Percentiles rank a stretch among this genome's conserved stretches.
These are phyloP conservation scores for Enteromius treurensis DNA, from an alignment of 2,797 vertebrate genomes.

Conservation along the genomic window DNA sequence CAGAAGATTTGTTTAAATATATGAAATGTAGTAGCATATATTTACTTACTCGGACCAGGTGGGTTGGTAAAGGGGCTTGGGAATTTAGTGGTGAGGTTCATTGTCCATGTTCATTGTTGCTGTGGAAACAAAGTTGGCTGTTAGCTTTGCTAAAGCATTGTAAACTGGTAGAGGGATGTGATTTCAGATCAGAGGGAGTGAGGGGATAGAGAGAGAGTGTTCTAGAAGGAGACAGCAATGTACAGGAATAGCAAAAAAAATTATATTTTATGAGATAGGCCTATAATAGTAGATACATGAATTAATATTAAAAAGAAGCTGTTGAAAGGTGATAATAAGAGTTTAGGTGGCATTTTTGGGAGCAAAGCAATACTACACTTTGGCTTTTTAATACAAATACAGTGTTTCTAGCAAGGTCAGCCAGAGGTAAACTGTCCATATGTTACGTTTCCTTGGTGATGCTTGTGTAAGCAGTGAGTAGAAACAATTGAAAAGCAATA, in stretches of 20 bases:
- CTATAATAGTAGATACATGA: neutral
- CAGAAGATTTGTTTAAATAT: conserved; percentile 35
- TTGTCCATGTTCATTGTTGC: conserved; percentile 75
- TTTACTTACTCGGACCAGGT: neutral
- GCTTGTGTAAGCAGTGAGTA: neutral
- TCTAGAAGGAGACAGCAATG: conserved; percentile 40
- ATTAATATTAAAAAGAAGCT: neutral
- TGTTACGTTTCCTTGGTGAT: conserved; percentile 21
- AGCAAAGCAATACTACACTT: conserved; percentile 22
- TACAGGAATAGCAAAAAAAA: neutral
- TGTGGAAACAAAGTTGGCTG: conserved; percentile 76
- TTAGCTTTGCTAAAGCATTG: conserved; percentile 58
- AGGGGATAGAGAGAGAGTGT: conserved; percentile 32
- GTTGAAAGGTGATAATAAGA: neutral
- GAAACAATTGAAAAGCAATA: conserved; percentile 13
- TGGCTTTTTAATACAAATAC: conserved; percentile 1
- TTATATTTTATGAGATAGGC: neutral
- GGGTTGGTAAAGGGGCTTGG: conserved; percentile 56
- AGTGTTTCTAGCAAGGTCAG: conserved; percentile 9
- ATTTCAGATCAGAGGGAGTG: conserved; percentile 60
- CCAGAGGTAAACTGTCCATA: neutral
- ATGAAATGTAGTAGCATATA: conserved; percentile 10
- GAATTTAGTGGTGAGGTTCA: conserved; percentile 66
- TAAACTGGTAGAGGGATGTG: conserved; percentile 47
- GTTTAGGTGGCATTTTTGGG: neutral